Conservation (phyloP, 2,113 vertebrate genomes). For the Chionodraco myersi region DNA sequence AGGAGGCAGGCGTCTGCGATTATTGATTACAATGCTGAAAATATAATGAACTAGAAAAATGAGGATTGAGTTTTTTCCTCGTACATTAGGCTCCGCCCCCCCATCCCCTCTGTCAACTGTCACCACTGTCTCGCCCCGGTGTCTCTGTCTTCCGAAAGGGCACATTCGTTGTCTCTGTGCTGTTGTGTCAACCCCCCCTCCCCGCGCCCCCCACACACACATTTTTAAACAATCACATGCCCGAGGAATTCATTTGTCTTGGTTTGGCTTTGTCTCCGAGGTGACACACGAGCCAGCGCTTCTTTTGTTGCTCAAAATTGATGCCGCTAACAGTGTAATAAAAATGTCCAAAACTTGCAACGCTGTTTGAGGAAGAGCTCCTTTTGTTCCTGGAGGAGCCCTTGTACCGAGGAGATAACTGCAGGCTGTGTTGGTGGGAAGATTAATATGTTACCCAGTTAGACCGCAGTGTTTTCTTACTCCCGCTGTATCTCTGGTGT, state of each 20-base stretch:
- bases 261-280: constrained; percentile 80
- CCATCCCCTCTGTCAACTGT: constrained; percentile 15
- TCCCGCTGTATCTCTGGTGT: constrained; percentile 68
- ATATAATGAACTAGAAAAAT: constrained; percentile 72
- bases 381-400: constrained; percentile 68
- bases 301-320: constrained; percentile 79
- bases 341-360: constrained; percentile 76
- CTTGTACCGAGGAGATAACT: constrained; percentile 76
- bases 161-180: constrained; percentile 74
- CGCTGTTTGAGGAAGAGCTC: constrained; percentile 66
- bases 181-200: constrained; percentile 69
- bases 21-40: constrained; percentile 80
- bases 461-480: constrained; percentile 55
- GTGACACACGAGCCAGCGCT: constrained; percentile 71
- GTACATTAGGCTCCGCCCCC: constrained; percentile 24
- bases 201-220: background rate
- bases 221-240: constrained; percentile 71
- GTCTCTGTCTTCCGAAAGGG: constrained; percentile 70
- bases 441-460: constrained; percentile 74
- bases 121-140: constrained; percentile 47
- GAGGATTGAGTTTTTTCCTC: constrained; percentile 59
- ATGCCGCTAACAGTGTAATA: constrained; percentile 79
- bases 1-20: constrained; percentile 30
- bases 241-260: constrained; percentile 82
- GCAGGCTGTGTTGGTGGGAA: constrained; percentile 64